Evolutionary conservation across 2,888 invertebrate species (phyloP), one percentile per base, ranked within the genome.

Genomic region (Neuroscelio doddi): DNA sequence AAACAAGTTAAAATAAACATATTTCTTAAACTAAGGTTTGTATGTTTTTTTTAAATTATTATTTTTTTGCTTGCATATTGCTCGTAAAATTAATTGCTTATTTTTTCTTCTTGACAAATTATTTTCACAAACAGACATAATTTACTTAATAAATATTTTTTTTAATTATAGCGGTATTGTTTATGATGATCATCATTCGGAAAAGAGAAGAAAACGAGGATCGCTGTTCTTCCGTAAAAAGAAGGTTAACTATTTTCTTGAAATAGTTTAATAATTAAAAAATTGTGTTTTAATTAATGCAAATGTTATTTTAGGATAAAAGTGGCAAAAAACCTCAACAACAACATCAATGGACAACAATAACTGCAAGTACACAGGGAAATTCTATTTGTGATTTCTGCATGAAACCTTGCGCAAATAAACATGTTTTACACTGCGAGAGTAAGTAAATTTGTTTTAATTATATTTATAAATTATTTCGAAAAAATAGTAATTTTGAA

Each of bases 191-290:
- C 91, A 92, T 78, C 92, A 93, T 80, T 90, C 93, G 14, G 94
- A 94, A 79, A 95, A 96, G 81, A 87, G 95, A 76, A 89, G 94
- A 73, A 96, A 96, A 86, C 87, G 95, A 46, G 95, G 95, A 51
- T 95, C 95, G 71, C 86, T 96, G 61, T 96, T 96, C 88, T 96
- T 95, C 83, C 90, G 95, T 71, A 96, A 95, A 86, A 95, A 95
- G 85, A 94, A 95, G 89, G 95, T 89, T 80, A 71, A 12, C 42
- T 50, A 47, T 29, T 29, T 39, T 26, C 14, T 32, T 17, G 56
- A 32, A 51, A 51, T n/a, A n/a, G n/a, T n/a, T n/a, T n/a, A n/a
- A n/a, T n/a, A n/a, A n/a, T n/a, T n/a, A n/a, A n/a, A n/a, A n/a
- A n/a, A n/a, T n/a, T n/a, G n/a, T n/a, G n/a, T n/a, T n/a, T n/a